These are phyloP conservation scores for Magallana nippona DNA, from an alignment of 2,888 invertebrate genomes.

Conservation along the genomic window DNA sequence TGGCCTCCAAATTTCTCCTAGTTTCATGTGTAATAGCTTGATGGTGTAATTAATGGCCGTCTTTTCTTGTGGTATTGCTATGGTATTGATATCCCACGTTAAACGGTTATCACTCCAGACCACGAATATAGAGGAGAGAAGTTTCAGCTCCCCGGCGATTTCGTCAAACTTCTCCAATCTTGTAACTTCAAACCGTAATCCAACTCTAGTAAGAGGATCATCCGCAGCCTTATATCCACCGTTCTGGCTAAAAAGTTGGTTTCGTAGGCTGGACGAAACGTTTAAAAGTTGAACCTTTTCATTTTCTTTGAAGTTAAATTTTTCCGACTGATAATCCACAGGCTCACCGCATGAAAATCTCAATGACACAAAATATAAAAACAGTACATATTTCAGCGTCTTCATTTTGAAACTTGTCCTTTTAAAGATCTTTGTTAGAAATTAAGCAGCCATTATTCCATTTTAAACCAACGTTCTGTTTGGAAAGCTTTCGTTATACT, in stretches of 20 bases:
- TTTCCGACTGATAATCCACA: background rate
- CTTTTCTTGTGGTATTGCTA: background rate
- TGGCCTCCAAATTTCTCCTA: slow-evolving; percentile 1
- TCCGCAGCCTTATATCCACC: background rate
- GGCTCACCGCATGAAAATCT: background rate
- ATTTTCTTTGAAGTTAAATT: background rate
- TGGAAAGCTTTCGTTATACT: too few relatives aligned
- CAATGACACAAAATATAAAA: background rate
- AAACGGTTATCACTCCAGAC: background rate
- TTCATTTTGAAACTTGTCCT: too few relatives aligned
- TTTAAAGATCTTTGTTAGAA: too few relatives aligned
- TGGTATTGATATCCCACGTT: background rate
- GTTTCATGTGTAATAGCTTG: background rate
- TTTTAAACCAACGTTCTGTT: too few relatives aligned
- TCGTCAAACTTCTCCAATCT: slow-evolving; percentile 20
- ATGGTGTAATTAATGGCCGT: background rate
- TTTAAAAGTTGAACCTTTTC: background rate
- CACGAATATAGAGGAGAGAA: slow-evolving; percentile 2
- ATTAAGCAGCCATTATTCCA: too few relatives aligned
- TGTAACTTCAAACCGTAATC: slow-evolving; percentile 1
- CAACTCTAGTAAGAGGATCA: background rate
- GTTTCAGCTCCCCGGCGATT: background rate
- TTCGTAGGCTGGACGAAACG: background rate
- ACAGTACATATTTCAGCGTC: too few relatives aligned
- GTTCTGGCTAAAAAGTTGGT: background rate